Percentiles rank a stretch among this genome's conserved stretches.
These are phyloP conservation scores for Cremastinae sp. DNA, from an alignment of 2,888 invertebrate species.

Conservation along the genomic window DNA sequence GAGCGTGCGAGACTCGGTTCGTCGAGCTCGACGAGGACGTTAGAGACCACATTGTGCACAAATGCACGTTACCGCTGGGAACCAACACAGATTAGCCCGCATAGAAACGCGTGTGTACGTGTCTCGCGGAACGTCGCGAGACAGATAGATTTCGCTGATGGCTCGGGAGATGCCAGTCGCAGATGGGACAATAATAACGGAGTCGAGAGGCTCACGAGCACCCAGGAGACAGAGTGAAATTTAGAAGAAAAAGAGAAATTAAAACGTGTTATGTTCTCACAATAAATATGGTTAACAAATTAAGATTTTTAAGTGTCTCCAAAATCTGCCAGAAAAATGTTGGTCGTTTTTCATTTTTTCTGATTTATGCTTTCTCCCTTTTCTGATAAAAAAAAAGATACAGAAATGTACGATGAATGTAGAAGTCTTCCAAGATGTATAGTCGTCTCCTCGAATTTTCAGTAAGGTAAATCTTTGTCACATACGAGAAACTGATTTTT, in stretches of 20 bases:
- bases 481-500: no score
- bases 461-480: no score
- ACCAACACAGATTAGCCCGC: neutral
- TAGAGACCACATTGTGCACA: neutral
- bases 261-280: conserved; percentile 19
- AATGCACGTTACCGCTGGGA: neutral
- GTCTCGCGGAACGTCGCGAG: conserved; percentile 24
- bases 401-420: no score
- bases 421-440: no score
- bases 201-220: conserved; percentile 42
- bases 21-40: conserved; percentile 51
- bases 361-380: no score
- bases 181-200: conserved; percentile 61
- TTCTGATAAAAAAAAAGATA: no score
- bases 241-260: conserved; percentile 20
- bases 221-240: conserved; percentile 6
- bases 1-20: conserved; percentile 56
- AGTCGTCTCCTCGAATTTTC: no score
- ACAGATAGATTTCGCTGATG: conserved; percentile 58
- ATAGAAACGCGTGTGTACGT: neutral
- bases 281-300: neutral
- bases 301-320: no score
- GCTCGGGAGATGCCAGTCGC: conserved; percentile 56
- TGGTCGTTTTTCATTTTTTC: no score
- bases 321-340: no score